Conservation (phyloP, 2,113 vertebrate genomes). For the Tapirus terrestris region DNA sequence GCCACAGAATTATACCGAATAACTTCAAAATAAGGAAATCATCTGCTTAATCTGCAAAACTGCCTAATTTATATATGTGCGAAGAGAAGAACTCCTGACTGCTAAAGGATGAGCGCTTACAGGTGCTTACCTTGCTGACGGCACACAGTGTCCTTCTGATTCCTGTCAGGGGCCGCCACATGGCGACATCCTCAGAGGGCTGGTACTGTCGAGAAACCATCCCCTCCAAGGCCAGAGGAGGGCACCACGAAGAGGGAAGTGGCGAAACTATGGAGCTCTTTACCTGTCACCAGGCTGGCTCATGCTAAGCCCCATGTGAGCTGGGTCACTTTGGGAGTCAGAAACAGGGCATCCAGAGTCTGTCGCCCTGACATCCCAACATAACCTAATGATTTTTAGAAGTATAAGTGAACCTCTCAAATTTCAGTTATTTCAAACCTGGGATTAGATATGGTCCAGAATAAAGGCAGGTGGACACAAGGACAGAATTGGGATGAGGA, state of each 20-base stretch:
- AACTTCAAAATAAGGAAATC: neutral
- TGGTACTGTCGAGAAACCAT: neutral
- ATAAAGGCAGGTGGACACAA: neutral
- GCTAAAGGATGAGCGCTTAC: neutral
- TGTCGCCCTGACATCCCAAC: neutral
- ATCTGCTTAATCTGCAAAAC: neutral
- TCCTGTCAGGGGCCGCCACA: neutral
- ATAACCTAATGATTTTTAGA: neutral
- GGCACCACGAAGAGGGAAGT: neutral
- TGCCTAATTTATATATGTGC: neutral
- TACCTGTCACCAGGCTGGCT: neutral
- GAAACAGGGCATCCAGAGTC: neutral
- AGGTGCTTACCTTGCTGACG: neutral
- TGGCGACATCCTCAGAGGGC: neutral
- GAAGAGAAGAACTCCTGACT: neutral
- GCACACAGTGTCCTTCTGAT: neutral
- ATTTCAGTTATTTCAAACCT: slow-evolving; percentile 8
- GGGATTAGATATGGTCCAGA: neutral
- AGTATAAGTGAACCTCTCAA: neutral
- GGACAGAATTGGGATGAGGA: neutral
- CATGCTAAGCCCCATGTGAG: neutral
- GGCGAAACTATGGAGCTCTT: neutral
- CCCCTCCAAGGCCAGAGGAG: neutral
- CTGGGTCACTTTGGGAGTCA: neutral
- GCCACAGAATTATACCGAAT: neutral